Percentiles rank a stretch among this genome's conserved stretches.
Evolutionary conservation across 2,888 invertebrate species (phyloP).

Genomic region (Folsomia candida): DNA sequence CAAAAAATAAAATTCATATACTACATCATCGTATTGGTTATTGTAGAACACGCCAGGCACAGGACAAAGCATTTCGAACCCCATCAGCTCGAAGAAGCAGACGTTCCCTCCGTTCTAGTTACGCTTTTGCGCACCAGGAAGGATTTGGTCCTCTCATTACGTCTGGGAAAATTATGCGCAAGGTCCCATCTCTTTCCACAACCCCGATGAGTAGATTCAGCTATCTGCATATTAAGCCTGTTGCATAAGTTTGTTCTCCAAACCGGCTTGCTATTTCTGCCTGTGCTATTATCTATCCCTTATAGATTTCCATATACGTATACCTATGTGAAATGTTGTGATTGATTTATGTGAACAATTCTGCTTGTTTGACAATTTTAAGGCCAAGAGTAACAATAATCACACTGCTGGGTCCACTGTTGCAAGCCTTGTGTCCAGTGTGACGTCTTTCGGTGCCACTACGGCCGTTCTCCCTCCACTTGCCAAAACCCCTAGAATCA

Average conservation of each 20-base stretch:
- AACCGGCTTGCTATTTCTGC: background rate
- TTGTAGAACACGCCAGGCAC: constrained; percentile 63
- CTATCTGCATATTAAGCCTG: constrained; percentile 12
- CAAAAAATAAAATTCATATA: too few species aligned
- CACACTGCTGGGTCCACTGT: constrained; percentile 47
- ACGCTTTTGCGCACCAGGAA: constrained; percentile 98
- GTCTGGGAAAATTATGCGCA: constrained; percentile 89
- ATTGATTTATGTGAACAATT: background rate
- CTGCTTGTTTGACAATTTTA: constrained; percentile 9
- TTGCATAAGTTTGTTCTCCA: too few species aligned
- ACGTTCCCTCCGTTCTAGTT: constrained; percentile 89
- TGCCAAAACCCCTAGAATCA: constrained; percentile 46
- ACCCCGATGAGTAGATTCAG: background rate
- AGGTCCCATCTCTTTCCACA: constrained; percentile 23
- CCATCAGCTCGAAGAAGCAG: constrained; percentile 85
- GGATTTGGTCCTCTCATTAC: constrained; percentile 96
- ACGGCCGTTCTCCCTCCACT: constrained; percentile 38
- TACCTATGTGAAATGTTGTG: background rate
- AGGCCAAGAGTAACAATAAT: constrained; percentile 50
- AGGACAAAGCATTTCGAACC: constrained; percentile 72
- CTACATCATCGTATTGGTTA: too few species aligned
- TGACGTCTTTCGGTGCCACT: constrained; percentile 45
- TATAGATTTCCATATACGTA: too few species aligned
- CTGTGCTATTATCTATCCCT: background rate
- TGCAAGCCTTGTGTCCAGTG: constrained; percentile 49